A percentile compares a stretch with the other conserved stretches of the same genome.
phyloP scores from a whole-genome alignment of 1,140 invertebrate species.

The Capitella teleta region DNA sequence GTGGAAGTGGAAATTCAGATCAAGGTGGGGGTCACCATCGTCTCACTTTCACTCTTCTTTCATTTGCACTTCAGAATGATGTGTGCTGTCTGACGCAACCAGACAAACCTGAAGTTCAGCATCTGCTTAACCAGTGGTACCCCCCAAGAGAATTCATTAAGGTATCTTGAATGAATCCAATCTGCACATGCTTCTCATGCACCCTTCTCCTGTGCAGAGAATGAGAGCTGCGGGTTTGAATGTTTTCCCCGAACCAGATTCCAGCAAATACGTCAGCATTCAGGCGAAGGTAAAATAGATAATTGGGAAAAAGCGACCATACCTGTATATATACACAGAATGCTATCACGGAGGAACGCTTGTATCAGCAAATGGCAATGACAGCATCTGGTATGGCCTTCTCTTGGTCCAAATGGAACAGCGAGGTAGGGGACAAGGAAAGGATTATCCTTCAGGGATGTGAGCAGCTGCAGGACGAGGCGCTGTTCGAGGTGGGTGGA shows the following conservation, averaged over 20 bases:
- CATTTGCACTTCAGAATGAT: slow-evolving; percentile 21
- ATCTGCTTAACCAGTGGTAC: slow-evolving; percentile 33
- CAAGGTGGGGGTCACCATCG: slow-evolving; percentile 27
- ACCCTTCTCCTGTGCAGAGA: slow-evolving; percentile 44
- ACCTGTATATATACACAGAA: slow-evolving; percentile 18
- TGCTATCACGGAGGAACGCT: slow-evolving; percentile 59
- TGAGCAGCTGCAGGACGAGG: slow-evolving; percentile 29
- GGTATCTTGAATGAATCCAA: slow-evolving; percentile 15
- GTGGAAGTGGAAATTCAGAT: slow-evolving; percentile 40
- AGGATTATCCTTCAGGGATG: slow-evolving; percentile 30
- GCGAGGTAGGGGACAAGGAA: slow-evolving; percentile 26
- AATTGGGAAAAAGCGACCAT: not conserved
- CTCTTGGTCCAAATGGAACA: slow-evolving; percentile 81
- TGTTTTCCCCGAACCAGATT: slow-evolving; percentile 78
- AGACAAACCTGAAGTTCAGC: slow-evolving; percentile 27
- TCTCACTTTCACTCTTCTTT: too few relatives aligned
- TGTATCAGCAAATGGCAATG: slow-evolving; percentile 70
- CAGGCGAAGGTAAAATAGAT: slow-evolving; percentile 30
- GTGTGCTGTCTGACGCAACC: slow-evolving; percentile 29
- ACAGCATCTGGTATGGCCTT: slow-evolving; percentile 65
- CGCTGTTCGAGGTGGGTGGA: slow-evolving; percentile 33
- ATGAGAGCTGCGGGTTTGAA: slow-evolving; percentile 66
- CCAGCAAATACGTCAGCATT: slow-evolving; percentile 64
- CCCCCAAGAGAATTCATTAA: slow-evolving; percentile 30
- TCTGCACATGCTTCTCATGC: not conserved